A percentile compares a stretch with the other conserved stretches of the same genome.
phyloP scores from a whole-genome alignment of 2,888 invertebrate genomes.

The Hydriomena furcata region DNA sequence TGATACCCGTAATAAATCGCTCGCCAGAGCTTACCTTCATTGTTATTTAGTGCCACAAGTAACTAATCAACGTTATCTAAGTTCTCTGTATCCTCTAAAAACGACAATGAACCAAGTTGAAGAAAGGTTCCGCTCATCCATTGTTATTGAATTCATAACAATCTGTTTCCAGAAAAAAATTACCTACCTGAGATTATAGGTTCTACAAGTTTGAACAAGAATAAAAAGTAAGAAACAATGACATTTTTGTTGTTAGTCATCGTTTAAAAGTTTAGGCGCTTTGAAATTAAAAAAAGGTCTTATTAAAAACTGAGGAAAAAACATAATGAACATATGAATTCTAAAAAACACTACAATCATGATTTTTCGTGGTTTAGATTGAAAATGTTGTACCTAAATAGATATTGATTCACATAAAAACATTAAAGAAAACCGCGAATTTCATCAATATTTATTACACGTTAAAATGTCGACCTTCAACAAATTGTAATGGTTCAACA shows the following conservation, averaged over 20 bases:
- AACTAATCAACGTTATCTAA: slow-evolving; percentile 19
- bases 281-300: no score
- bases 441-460: slow-evolving; percentile 12
- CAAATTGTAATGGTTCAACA: slow-evolving; percentile 36
- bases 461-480: slow-evolving; percentile 29
- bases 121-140: slow-evolving; percentile 15
- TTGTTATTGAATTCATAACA: slow-evolving; percentile 24
- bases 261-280: slow-evolving; percentile 1
- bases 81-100: slow-evolving; percentile 16
- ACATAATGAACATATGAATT: no score
- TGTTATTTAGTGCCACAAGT: slow-evolving; percentile 17
- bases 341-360: no score
- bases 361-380: no score
- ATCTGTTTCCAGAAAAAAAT: slow-evolving; percentile 17
- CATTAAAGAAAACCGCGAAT: slow-evolving; percentile 16
- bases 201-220: slow-evolving; percentile 31
- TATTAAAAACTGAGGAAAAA: no score
- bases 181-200: slow-evolving; percentile 26
- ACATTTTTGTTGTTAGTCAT: slow-evolving; percentile 6
- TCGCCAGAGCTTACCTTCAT: slow-evolving; percentile 11
- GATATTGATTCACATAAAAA: no score
- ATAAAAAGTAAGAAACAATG: slow-evolving; percentile 11
- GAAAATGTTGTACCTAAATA: no score
- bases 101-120: slow-evolving; percentile 14
- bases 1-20: slow-evolving; percentile 15